Conservation (phyloP, 2,888 invertebrate genomes). For the Nomada flava region DNA sequence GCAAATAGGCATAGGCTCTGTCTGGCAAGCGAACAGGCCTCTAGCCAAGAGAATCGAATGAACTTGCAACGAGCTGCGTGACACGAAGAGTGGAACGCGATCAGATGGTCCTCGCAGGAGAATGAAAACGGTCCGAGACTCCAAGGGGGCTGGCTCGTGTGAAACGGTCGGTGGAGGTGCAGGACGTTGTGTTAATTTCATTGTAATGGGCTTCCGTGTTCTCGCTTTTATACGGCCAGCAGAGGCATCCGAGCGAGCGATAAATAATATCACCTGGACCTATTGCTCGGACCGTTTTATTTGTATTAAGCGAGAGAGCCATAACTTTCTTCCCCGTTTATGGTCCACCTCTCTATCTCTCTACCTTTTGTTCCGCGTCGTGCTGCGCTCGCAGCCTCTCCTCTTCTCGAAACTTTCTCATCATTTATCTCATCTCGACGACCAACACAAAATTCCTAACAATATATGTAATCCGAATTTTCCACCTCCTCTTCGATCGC, state of each 20-base stretch:
- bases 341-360: not conserved
- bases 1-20: too few species aligned
- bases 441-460: too few species aligned
- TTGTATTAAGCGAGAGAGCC: slow-evolving; percentile 60
- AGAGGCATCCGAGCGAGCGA: slow-evolving; percentile 53
- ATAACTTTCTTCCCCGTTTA: slow-evolving; percentile 5
- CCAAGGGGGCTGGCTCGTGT: too few species aligned
- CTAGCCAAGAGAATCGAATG: not conserved
- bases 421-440: not conserved
- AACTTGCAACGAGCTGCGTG: slow-evolving; percentile 1
- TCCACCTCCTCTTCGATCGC: too few species aligned
- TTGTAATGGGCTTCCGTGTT: slow-evolving; percentile 69
- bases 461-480: too few species aligned
- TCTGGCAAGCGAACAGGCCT: too few species aligned
- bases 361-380: not conserved
- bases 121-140: slow-evolving; percentile 6
- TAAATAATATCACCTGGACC: slow-evolving; percentile 70
- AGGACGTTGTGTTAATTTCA: slow-evolving; percentile 72
- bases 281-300: slow-evolving; percentile 62
- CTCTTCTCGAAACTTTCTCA: not conserved
- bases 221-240: slow-evolving; percentile 66
- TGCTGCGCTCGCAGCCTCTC: not conserved
- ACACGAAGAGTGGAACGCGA: not conserved
- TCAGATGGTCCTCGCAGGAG: not conserved
- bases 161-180: not conserved